Base-by-base conservation (phyloP, 2,888 invertebrate species). In the Orthosia gothica region DNA sequence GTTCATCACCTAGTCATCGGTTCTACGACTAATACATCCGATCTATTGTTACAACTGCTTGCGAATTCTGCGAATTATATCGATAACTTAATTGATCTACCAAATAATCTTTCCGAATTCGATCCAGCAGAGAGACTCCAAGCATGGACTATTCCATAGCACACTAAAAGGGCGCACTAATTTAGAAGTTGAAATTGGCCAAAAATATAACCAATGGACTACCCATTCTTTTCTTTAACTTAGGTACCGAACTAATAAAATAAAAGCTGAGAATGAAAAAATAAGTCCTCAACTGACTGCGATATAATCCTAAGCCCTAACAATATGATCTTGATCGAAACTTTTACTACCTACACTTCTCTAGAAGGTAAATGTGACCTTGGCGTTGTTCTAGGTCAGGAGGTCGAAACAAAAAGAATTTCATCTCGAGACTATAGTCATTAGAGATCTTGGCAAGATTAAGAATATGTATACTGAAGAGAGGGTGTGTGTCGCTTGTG, bases 321-420 rank as follows among this genome's bases (percentile, higher is more conserved):
- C 12, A 76, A 63, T 58, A 54, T 7, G 12, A 69, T 49, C 54
- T n/a, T 26, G 49, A 62, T 72, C 61, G 3, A 57, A 79, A 71
- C 0, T 57, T 70, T 55, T 45, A n/a, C 3, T 11, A 49, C 23
- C 15, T 26, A 47, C 11, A 66, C 52, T 40, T 59, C 20, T 66
- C 12, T 54, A 26, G 13, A 66, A 70, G 70, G 55, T 70, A 67
- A 47, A 47, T 49, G 7, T 73, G 40, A 77, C 66, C 69, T 73
- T 66, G 7, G 12, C 0, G 18, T 54, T 23, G 11, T 63, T 20
- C 11, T 5, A 64, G 69, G 58, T 71, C 59, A 58, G 55, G 47
- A 67, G 70, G 66, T 67, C 45, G n/a, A 75, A 81, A 54, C 16
- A 59, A 71, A 77, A 81, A 58, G n/a, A 55, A 69, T 67, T 69